Evolutionary conservation across 2,113 vertebrate genomes (phyloP).

Genomic region (Mormoops blainvillei): DNA sequence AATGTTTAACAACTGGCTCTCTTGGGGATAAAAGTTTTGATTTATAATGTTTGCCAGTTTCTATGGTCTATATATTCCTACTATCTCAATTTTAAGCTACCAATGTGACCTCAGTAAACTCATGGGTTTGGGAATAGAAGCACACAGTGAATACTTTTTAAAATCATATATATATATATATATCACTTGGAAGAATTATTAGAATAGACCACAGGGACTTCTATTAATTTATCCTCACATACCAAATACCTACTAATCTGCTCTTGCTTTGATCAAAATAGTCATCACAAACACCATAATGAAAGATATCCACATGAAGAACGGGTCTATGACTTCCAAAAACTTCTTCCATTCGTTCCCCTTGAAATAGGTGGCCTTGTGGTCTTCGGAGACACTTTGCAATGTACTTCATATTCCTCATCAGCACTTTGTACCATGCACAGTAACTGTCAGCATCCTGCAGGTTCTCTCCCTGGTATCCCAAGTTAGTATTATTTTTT

Average conservation of each 20-base stretch:
- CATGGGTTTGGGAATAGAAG: not conserved
- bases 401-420: conserved; percentile 93
- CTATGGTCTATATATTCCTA: not conserved
- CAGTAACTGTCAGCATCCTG: conserved; percentile 76
- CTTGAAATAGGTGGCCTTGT: conserved; percentile 89
- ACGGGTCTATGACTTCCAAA: conserved; percentile 97
- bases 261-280: conserved; percentile 92
- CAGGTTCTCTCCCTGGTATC: conserved; percentile 65
- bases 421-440: conserved; percentile 82
- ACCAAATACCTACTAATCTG: conserved; percentile 69
- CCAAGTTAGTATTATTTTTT: conserved; percentile 64
- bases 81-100: not conserved
- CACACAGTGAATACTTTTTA: not conserved
- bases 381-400: conserved; percentile 91
- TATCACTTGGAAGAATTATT: not conserved
- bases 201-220: not conserved
- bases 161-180: too few species aligned
- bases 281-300: conserved; percentile 98
- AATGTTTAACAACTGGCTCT: not conserved
- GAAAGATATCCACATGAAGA: conserved; percentile 99
- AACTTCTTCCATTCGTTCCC: conserved; percentile 96
- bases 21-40: not conserved
- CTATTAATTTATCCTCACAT: not conserved
- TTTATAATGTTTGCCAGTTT: not conserved
- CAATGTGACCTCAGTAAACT: not conserved